Base-by-base conservation (phyloP, 2,888 invertebrate species). In the Chaetoderma sp. region DNA sequence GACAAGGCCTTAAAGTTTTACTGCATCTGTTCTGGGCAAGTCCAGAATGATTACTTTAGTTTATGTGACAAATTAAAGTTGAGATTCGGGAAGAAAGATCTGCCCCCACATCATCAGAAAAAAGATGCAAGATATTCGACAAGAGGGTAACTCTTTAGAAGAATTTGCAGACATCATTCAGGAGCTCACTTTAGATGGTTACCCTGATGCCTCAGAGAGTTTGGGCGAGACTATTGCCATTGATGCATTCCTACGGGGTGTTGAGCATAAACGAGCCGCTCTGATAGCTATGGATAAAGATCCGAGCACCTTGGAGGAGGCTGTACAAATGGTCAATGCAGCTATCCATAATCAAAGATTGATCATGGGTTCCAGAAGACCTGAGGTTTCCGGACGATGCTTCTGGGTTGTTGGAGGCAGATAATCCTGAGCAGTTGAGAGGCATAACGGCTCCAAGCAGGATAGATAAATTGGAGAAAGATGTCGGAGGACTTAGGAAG, bases 281-380 rank as follows among this genome's bases (percentile, higher is more conserved):
- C 36, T 59, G 2, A 44, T 32, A 13, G 64, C 54, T 1, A 60
- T 64, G 60, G 64, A 64, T n/a, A 52, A 59, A 42, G 32, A 59
- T n/a, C 64, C 64, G 3, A 13, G 3, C 10, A 28, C 44, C 21
- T n/a, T 64, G 2, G 59, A 59, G 30, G 18, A 49, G 16, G 60
- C 63, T 8, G 8, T 56, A 6, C 59, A 54, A 21, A 36, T 27
- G 33, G 57, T 60, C 2, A 59, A 55, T 30, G 36, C 47, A 21
- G 36, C 55, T 5, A 25, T 52, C 28, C 47, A 28, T 16, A 64
- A 54, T 36, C 59, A 64, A 49, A 57, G 39, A 10, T 18, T 56
- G 1, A 49, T 63, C 21, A 39, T 56, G 18, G 57, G 49, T 10
- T 1, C 33, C 4, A 49, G 36, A 27, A 59, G n/a, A 42, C 10